phyloP scores from a whole-genome alignment of 2,113 vertebrate species.

The Campylorhamphus procurvoides region DNA sequence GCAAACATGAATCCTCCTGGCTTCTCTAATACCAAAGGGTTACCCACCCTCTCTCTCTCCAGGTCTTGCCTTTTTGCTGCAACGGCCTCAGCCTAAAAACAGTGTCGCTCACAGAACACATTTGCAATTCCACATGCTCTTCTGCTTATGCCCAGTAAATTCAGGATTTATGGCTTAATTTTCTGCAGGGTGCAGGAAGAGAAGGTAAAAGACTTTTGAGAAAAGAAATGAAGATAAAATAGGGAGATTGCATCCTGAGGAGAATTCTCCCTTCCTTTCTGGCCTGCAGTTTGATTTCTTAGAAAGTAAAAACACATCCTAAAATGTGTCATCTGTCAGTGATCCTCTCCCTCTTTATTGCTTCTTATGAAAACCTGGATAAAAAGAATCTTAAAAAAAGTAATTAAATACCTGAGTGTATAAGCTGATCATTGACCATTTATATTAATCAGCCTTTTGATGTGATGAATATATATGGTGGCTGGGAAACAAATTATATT shows the following conservation, averaged over 20 bases:
- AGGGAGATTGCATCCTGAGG: neutral
- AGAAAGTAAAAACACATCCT: neutral
- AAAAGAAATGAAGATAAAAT: neutral
- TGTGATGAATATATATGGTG: neutral
- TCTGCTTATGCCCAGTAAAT: neutral
- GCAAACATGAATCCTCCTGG: neutral
- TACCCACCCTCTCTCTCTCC: fast-evolving
- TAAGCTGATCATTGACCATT: neutral
- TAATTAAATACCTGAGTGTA: neutral
- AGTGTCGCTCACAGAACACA: neutral
- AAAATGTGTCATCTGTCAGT: neutral
- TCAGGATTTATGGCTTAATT: constrained; percentile 30
- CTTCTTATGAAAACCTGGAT: neutral
- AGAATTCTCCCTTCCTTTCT: neutral
- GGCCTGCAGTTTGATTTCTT: neutral
- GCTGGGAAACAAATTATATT: neutral
- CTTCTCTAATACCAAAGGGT: neutral
- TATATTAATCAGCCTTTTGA: neutral
- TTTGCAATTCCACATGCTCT: neutral
- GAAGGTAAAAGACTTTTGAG: neutral
- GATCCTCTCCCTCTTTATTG: neutral
- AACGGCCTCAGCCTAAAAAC: neutral
- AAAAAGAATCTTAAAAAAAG: neutral
- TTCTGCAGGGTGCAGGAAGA: neutral
- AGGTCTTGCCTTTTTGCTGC: neutral